Conservation (phyloP, 2,888 invertebrate species). For the Zhengitettix transpicula region DNA sequence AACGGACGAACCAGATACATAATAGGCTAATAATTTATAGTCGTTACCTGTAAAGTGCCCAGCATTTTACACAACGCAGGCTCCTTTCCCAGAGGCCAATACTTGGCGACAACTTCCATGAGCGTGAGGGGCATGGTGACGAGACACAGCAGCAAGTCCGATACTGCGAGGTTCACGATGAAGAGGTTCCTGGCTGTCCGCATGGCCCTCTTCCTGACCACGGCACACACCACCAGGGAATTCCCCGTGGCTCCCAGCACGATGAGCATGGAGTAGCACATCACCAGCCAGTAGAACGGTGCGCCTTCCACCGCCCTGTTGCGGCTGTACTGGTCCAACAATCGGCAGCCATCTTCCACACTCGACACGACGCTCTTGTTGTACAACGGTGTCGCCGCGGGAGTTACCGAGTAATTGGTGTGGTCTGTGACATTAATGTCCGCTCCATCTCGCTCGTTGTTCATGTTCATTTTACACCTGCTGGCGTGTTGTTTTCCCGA, state of each 20-base stretch:
- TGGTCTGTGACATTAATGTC: too few relatives aligned
- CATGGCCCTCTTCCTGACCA: conserved; percentile 75
- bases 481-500: too few relatives aligned
- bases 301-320: conserved; percentile 57
- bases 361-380: not conserved
- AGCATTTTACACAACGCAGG: conserved; percentile 68
- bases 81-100: conserved; percentile 73
- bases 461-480: too few relatives aligned
- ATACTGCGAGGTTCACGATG: conserved; percentile 76
- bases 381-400: not conserved
- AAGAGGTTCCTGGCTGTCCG: conserved; percentile 85
- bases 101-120: conserved; percentile 67
- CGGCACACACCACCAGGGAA: conserved; percentile 60
- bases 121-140: conserved; percentile 82
- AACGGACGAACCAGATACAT: too few relatives aligned
- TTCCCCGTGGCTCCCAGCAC: conserved; percentile 72
- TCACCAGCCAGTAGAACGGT: conserved; percentile 46
- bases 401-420: too few relatives aligned
- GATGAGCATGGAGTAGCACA: conserved; percentile 57
- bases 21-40: too few relatives aligned
- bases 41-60: conserved; percentile 48
- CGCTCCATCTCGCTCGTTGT: too few relatives aligned
- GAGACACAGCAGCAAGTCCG: conserved; percentile 70
- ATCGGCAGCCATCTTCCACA: not conserved
- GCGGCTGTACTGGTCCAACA: conserved; percentile 17